phyloP scores from a whole-genome alignment of 2,888 invertebrate genomes.

The Hirtodrosophila duncani region DNA sequence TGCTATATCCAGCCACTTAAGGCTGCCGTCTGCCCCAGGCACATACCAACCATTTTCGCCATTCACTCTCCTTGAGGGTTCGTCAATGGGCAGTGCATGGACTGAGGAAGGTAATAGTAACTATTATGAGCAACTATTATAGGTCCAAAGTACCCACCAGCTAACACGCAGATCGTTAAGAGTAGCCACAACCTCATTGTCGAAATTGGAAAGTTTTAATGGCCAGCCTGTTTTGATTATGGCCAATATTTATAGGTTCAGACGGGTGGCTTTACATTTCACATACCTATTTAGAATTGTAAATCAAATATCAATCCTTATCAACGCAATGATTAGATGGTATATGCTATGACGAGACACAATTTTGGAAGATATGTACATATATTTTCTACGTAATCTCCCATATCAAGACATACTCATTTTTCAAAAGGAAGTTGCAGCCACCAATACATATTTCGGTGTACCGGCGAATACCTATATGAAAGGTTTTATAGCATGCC shows the following conservation, averaged over 20 bases:
- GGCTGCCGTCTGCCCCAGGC: constrained; percentile 40
- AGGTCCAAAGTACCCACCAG: constrained; percentile 41
- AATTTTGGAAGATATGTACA: too few relatives aligned
- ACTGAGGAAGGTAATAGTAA: constrained; percentile 4
- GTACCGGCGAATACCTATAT: too few relatives aligned
- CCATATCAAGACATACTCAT: too few relatives aligned
- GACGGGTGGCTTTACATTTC: too few relatives aligned
- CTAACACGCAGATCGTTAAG: constrained; percentile 32
- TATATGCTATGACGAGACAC: too few relatives aligned
- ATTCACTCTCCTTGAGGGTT: constrained; percentile 21
- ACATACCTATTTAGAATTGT: background rate
- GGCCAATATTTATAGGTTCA: constrained; percentile 38
- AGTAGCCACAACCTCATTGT: constrained; percentile 42
- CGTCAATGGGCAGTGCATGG: constrained; percentile 40
- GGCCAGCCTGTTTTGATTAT: background rate
- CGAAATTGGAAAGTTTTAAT: constrained; percentile 19
- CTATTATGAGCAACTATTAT: background rate
- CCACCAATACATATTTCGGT: too few relatives aligned
- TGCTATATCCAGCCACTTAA: constrained; percentile 40
- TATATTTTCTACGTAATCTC: too few relatives aligned
- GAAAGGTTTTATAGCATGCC: too few relatives aligned
- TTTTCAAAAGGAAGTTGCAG: too few relatives aligned
- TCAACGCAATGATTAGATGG: constrained; percentile 16
- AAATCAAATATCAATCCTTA: constrained; percentile 19
- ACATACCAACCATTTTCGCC: constrained; percentile 63